phyloP scores from a whole-genome alignment of 2,888 invertebrate genomes.

The Ferdinandea cuprea region DNA sequence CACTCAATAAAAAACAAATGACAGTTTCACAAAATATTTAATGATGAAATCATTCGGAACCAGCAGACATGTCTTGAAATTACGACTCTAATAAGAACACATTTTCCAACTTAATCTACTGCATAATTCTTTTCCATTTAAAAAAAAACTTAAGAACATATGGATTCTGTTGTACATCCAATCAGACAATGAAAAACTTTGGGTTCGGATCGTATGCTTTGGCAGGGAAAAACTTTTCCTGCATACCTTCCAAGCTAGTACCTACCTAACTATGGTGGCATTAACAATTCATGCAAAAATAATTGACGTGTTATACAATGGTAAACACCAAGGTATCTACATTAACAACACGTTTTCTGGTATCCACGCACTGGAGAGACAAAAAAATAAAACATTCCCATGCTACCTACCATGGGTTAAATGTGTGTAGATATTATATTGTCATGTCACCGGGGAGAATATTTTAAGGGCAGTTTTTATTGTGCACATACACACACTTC shows the following conservation, averaged over 20 bases:
- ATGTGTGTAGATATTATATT: no score
- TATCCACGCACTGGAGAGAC: slow-evolving; percentile 9
- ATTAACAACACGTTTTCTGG: slow-evolving; percentile 29
- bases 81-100: background rate
- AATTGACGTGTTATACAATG: slow-evolving; percentile 59
- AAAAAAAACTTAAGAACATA: background rate
- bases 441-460: slow-evolving; percentile 52
- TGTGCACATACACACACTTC: slow-evolving; percentile 8
- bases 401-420: slow-evolving; percentile 1
- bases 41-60: no score
- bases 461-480: slow-evolving; percentile 55
- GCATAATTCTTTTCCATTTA: no score
- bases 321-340: slow-evolving; percentile 21
- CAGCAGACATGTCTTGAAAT: no score
- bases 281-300: slow-evolving; percentile 69
- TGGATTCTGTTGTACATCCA: slow-evolving; percentile 2
- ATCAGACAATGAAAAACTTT: background rate
- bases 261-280: slow-evolving; percentile 13
- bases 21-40: no score
- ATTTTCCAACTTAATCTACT: background rate
- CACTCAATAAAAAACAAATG: no score
- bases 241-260: no score
- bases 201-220: no score
- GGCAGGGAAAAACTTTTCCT: slow-evolving; percentile 19
- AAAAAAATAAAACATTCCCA: background rate